These are phyloP conservation scores for Ceratosolen fusciceps DNA, from an alignment of 1,140 invertebrate genomes.

Conservation along the genomic window DNA sequence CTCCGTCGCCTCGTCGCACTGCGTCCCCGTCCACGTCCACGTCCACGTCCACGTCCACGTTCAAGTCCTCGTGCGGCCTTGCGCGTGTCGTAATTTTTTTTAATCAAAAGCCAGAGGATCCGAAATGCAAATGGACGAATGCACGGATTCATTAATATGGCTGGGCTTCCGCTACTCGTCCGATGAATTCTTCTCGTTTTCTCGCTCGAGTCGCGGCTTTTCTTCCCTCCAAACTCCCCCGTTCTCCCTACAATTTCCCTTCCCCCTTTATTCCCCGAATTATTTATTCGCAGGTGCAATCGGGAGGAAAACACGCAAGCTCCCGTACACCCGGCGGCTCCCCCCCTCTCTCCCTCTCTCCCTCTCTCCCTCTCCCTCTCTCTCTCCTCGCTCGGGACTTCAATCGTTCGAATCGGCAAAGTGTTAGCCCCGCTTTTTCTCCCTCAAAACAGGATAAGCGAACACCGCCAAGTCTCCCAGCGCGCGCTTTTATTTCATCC, in stretches of 20 bases:
- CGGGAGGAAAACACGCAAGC: constrained; percentile 34
- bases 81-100: constrained; percentile 46
- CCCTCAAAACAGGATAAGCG: constrained; percentile 26
- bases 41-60: background rate
- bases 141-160: constrained; percentile 46
- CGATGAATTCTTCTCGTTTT: constrained; percentile 40
- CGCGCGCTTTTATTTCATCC: background rate
- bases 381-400: constrained; percentile 21
- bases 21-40: background rate
- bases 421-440: constrained; percentile 22
- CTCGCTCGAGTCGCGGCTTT: constrained; percentile 7
- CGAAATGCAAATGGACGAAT: constrained; percentile 47
- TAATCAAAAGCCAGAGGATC: constrained; percentile 44
- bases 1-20: background rate
- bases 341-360: background rate
- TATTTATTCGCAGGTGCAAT: constrained; percentile 47
- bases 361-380: constrained; percentile 1
- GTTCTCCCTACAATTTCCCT: background rate
- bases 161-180: constrained; percentile 36
- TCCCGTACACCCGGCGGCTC: background rate
- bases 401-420: constrained; percentile 22
- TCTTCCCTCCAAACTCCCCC: background rate
- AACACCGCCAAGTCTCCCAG: background rate
- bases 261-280: constrained; percentile 22
- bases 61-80: constrained; percentile 5